These are phyloP conservation scores for Oscheius sp. DNA, from an alignment of 2,888 invertebrate genomes.

Conservation along the genomic window DNA sequence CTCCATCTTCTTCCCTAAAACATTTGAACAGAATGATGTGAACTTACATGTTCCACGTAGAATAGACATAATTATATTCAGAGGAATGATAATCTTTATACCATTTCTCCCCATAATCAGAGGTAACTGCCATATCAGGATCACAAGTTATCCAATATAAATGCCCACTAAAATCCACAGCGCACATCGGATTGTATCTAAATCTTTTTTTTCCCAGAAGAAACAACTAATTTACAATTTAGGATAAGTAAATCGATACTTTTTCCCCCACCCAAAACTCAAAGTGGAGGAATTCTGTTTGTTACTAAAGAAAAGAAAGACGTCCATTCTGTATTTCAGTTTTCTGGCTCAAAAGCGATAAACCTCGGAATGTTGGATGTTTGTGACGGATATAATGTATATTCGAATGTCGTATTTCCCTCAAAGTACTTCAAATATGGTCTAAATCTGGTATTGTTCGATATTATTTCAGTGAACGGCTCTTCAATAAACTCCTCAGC, in stretches of 20 bases:
- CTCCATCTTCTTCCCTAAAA: neutral
- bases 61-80: constrained; percentile 1
- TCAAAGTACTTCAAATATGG: neutral
- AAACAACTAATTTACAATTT: neutral
- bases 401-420: neutral
- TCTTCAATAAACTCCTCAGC: constrained; percentile 21
- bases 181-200: neutral
- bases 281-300: neutral
- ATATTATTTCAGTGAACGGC: neutral
- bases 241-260: neutral
- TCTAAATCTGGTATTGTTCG: neutral
- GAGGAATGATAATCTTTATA: neutral
- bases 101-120: neutral
- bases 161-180: neutral
- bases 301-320: neutral
- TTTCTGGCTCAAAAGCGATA: too few relatives aligned
- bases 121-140: neutral
- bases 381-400: neutral
- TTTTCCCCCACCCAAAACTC: neutral
- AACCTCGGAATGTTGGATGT: neutral
- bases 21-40: too few relatives aligned
- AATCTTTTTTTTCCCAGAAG: too few relatives aligned
- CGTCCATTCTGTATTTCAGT: too few relatives aligned
- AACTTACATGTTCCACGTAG: constrained; percentile 7
- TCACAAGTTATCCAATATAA: neutral